Evolutionary conservation across 2,888 invertebrate genomes (phyloP).

Genomic region (Netelia inedita): DNA sequence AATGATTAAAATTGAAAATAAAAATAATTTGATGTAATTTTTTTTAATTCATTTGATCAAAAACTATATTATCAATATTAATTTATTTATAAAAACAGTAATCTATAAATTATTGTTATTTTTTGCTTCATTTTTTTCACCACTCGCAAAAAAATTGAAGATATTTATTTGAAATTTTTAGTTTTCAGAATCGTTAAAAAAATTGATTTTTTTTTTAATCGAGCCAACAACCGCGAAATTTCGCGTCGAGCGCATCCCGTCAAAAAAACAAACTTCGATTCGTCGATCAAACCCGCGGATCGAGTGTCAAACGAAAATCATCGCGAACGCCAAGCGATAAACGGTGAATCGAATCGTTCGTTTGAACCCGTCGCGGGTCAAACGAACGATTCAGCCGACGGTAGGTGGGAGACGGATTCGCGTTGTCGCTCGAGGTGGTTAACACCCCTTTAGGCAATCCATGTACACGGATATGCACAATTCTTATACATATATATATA

Average conservation of each 20-base stretch:
- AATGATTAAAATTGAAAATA: background rate
- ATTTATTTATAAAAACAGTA: too few species aligned
- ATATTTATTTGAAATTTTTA: too few species aligned
- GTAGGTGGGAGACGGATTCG: constrained; percentile 69
- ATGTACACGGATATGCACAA: background rate
- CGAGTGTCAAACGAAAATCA: constrained; percentile 56
- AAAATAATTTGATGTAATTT: background rate
- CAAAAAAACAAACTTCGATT: constrained; percentile 29
- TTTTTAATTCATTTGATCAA: too few species aligned
- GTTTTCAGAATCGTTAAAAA: too few species aligned
- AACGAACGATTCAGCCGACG: too few species aligned
- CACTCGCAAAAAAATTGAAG: background rate
- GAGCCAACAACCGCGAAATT: background rate
- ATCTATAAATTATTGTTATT: too few species aligned
- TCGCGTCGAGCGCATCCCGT: background rate
- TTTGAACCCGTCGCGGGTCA: constrained; percentile 36
- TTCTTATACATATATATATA: constrained; percentile 1
- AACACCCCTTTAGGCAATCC: constrained; percentile 73
- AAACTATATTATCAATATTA: too few species aligned
- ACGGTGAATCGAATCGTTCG: constrained; percentile 60
- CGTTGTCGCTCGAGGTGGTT: constrained; percentile 73
- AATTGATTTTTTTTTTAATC: background rate
- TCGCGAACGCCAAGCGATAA: constrained; percentile 12
- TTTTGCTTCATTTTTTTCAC: too few species aligned
- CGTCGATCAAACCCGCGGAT: constrained; percentile 27